Evolutionary conservation across 2,113 vertebrate genomes (phyloP).

Genomic region (Eolophus roseicapilla): DNA sequence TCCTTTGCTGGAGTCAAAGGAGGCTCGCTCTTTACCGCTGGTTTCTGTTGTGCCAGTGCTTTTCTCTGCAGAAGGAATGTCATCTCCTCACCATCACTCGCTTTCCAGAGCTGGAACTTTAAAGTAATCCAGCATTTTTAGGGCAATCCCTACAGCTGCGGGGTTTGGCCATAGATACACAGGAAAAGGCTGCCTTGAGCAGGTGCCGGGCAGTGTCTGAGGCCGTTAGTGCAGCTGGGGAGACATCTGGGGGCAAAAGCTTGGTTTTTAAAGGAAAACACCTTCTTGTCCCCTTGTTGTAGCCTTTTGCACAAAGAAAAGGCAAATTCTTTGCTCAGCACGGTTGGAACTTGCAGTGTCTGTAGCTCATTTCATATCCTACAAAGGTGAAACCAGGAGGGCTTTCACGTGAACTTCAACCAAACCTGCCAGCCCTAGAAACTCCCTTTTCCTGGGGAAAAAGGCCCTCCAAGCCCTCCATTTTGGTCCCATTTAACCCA

Average conservation of each 20-base stretch:
- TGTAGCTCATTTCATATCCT: background rate
- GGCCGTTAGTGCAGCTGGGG: background rate
- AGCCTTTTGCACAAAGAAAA: background rate
- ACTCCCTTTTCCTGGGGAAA: background rate
- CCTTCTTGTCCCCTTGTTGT: background rate
- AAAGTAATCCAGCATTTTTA: background rate
- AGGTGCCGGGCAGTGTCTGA: background rate
- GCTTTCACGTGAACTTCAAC: background rate
- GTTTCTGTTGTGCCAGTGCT: background rate
- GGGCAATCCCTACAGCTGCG: background rate
- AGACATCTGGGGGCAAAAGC: background rate
- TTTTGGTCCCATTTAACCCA: background rate
- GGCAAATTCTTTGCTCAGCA: background rate
- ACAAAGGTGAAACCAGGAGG: background rate
- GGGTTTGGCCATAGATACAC: background rate
- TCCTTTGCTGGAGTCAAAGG: background rate
- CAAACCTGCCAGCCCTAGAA: background rate
- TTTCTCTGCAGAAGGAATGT: background rate
- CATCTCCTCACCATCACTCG: background rate
- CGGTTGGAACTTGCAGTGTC: background rate
- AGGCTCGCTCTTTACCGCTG: background rate
- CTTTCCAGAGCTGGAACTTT: background rate
- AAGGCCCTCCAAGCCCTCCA: accelerated
- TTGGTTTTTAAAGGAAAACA: background rate
- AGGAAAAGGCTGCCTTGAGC: background rate